Evolutionary conservation across 2,113 vertebrate genomes (phyloP).

Genomic region (Desmodus rotundus): DNA sequence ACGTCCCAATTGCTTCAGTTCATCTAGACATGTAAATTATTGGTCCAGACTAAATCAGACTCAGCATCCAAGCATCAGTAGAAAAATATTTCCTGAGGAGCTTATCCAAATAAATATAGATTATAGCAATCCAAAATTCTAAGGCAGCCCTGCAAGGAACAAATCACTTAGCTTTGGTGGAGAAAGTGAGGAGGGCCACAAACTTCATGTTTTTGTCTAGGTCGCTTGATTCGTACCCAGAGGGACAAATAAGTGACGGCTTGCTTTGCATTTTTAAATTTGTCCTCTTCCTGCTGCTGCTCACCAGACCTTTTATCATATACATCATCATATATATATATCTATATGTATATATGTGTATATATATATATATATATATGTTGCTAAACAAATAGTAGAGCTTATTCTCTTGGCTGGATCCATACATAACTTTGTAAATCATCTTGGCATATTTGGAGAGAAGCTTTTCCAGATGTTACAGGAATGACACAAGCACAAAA

Average conservation of each 20-base stretch:
- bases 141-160: constrained; percentile 13
- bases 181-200: background rate
- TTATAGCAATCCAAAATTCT: constrained; percentile 57
- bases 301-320: background rate
- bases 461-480: background rate
- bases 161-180: constrained; percentile 25
- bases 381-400: background rate
- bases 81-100: constrained; percentile 73
- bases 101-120: constrained; percentile 72
- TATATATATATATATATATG: background rate
- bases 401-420: background rate
- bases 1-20: constrained; percentile 47
- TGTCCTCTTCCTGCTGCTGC: background rate
- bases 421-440: background rate
- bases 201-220: constrained; percentile 45
- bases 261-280: constrained; percentile 57
- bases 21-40: constrained; percentile 54
- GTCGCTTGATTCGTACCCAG: background rate
- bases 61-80: constrained; percentile 65
- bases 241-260: background rate
- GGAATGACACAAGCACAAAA: background rate
- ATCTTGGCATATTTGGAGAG: background rate
- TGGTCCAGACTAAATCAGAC: constrained; percentile 49
- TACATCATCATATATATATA: background rate
- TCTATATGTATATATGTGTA: background rate